phyloP scores from a whole-genome alignment of 2,888 invertebrate species.

The Metellina segmentata region DNA sequence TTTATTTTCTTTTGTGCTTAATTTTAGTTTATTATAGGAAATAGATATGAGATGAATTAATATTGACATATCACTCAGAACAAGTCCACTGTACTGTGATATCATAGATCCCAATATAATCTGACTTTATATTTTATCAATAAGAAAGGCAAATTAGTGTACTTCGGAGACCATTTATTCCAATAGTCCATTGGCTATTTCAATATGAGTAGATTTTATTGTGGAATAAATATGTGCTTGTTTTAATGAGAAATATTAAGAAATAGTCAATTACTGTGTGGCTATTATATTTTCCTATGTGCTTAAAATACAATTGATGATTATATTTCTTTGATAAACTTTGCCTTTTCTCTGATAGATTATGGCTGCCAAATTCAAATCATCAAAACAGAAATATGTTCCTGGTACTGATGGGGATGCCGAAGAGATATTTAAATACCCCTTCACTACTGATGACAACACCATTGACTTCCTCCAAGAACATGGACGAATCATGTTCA shows the following conservation, averaged over 20 bases:
- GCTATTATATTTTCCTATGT: background rate
- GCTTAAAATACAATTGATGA: background rate
- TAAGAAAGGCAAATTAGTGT: no score
- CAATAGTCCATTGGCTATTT: no score
- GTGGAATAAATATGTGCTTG: background rate
- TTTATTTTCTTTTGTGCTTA: no score
- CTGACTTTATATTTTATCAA: no score
- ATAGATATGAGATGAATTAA: no score
- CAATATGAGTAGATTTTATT: no score
- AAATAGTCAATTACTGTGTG: no score
- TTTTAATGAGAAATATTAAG: background rate
- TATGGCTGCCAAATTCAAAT: background rate
- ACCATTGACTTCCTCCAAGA: conserved; percentile 50
- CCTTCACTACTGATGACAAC: conserved; percentile 39
- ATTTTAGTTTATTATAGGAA: no score
- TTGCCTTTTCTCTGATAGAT: background rate
- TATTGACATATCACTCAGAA: no score
- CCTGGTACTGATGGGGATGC: conserved; percentile 66
- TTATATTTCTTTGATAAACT: background rate
- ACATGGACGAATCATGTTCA: conserved; percentile 72
- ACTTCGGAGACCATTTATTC: no score
- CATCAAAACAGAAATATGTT: conserved; percentile 11
- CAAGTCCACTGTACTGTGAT: no score
- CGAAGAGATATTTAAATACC: conserved; percentile 63
- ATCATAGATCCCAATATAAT: no score